Evolutionary conservation across 2,797 vertebrate genomes (phyloP).

Genomic region (Sphenodon punctatus): DNA sequence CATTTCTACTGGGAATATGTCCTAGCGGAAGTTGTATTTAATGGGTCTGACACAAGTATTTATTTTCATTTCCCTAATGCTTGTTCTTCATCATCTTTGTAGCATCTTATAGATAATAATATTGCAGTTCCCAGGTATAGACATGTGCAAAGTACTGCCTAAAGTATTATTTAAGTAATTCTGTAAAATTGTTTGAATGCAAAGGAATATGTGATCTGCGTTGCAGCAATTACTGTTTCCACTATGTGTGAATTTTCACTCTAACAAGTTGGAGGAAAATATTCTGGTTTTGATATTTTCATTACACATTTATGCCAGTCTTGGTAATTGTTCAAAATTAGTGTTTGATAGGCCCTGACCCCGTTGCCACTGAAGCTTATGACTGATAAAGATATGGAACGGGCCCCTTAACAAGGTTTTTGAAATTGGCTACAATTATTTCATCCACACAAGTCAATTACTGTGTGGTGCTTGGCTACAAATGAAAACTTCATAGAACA

Average conservation of each 20-base stretch:
- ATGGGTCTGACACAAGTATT: not conserved
- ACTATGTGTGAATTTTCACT: not conserved
- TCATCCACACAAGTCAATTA: too few species aligned
- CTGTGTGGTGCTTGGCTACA: too few species aligned
- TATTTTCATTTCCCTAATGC: not conserved
- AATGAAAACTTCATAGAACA: too few species aligned
- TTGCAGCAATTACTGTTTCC: not conserved
- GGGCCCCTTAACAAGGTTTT: not conserved
- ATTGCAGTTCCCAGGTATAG: not conserved
- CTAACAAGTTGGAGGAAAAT: not conserved
- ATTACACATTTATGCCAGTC: fast-evolving
- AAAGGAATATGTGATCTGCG: not conserved
- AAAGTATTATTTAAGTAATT: not conserved
- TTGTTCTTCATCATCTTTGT: not conserved
- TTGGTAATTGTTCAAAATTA: not conserved
- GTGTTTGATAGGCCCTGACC: fast-evolving
- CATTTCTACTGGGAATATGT: not conserved
- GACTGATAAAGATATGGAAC: too few species aligned
- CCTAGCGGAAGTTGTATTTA: not conserved
- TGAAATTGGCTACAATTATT: not conserved
- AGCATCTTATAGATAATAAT: not conserved
- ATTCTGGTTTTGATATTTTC: not conserved
- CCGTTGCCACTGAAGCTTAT: not conserved
- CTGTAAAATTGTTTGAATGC: not conserved
- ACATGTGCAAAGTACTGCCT: not conserved